phyloP scores from a whole-genome alignment of 1,140 invertebrate species.

The Ostrea denselamellosa region DNA sequence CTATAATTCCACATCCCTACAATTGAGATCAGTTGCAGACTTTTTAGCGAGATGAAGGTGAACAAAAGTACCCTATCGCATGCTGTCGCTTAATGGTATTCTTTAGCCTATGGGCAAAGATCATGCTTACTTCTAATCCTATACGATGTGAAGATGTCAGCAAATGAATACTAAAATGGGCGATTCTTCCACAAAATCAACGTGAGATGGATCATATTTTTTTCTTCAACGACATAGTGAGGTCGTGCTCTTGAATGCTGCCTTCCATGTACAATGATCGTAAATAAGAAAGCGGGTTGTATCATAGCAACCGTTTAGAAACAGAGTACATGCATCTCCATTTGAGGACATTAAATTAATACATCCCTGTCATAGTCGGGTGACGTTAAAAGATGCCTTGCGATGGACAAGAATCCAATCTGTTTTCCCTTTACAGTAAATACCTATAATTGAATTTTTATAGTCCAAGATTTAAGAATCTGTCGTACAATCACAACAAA shows the following conservation, averaged over 20 bases:
- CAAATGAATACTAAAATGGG: background rate
- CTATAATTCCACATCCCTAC: background rate
- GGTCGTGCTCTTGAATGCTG: background rate
- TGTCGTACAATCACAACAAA: no score
- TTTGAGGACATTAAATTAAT: background rate
- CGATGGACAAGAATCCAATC: no score
- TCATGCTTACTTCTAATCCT: conserved; percentile 5
- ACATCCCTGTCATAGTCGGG: no score
- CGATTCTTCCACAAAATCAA: no score
- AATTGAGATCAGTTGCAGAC: background rate
- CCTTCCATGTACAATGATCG: conserved; percentile 1
- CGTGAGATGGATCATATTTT: no score
- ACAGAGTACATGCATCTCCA: background rate
- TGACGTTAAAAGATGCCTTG: no score
- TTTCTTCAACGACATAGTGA: background rate
- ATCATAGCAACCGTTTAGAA: conserved; percentile 4
- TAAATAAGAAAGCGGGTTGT: background rate
- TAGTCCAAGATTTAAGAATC: no score
- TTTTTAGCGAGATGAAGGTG: background rate
- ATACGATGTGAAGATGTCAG: conserved; percentile 6
- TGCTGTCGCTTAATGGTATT: background rate
- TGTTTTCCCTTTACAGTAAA: no score
- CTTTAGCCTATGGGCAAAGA: background rate
- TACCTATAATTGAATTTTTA: no score
- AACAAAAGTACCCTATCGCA: background rate